phyloP scores from a whole-genome alignment of 2,888 invertebrate species.

The Cordylochernes scorpioides region DNA sequence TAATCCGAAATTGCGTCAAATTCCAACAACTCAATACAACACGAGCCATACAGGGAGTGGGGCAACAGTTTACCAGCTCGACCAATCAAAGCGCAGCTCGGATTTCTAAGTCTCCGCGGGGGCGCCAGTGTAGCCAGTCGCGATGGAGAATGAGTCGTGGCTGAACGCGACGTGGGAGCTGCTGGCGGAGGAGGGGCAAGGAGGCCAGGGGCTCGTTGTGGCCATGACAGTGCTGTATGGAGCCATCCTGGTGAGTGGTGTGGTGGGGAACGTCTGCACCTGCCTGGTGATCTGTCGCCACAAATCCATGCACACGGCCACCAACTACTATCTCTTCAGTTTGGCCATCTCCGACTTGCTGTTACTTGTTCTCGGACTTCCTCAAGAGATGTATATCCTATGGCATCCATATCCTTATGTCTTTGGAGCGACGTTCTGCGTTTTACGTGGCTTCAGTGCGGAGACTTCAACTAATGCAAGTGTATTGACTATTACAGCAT shows the following conservation, averaged over 20 bases:
- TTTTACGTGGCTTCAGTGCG: conserved; percentile 44
- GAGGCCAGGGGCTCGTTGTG: too few relatives aligned
- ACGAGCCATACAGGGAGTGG: too few relatives aligned
- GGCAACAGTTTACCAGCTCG: too few relatives aligned
- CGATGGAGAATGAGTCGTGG: too few relatives aligned
- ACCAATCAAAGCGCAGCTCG: too few relatives aligned
- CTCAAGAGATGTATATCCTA: conserved; percentile 37
- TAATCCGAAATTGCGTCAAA: too few relatives aligned
- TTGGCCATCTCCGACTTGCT: conserved; percentile 52
- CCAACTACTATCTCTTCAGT: conserved; percentile 54
- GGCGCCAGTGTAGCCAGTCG: too few relatives aligned
- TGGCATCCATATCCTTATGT: conserved; percentile 21
- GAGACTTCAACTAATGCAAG: conserved; percentile 48
- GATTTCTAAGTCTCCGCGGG: too few relatives aligned
- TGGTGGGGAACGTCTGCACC: conserved; percentile 46
- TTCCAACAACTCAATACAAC: too few relatives aligned
- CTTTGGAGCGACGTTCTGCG: conserved; percentile 46
- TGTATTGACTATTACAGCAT: conserved; percentile 49
- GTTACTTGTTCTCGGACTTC: conserved; percentile 50
- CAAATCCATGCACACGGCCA: conserved; percentile 52
- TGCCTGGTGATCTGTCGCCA: conserved; percentile 50
- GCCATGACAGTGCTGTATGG: conserved; percentile 36
- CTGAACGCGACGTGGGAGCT: too few relatives aligned
- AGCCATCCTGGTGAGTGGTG: conserved; percentile 40
- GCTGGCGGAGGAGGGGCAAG: too few relatives aligned